Evolutionary conservation across 2,113 vertebrate species (phyloP).

Genomic region (Hiodon alosoides): DNA sequence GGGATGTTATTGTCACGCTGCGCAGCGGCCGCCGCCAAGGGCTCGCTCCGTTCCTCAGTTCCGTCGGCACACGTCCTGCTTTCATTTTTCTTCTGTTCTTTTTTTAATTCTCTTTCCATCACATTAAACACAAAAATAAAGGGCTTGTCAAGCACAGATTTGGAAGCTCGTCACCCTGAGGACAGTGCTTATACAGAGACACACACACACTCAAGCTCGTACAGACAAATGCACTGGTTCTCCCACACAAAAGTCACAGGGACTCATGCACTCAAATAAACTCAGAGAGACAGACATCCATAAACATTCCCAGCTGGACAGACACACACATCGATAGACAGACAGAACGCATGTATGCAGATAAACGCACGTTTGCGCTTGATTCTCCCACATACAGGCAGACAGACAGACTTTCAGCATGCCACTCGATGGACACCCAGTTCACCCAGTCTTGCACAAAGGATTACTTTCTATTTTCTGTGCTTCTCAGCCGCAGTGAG

Average conservation of each 20-base stretch:
- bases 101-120: constrained; percentile 30
- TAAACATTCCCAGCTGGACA: not conserved
- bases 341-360: not conserved
- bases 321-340: not conserved
- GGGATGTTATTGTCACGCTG: constrained; percentile 18
- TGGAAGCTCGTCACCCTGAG: constrained; percentile 18
- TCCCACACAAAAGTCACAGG: not conserved
- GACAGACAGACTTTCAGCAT: not conserved
- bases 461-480: no score
- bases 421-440: not conserved
- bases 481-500: no score
- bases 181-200: not conserved
- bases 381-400: not conserved
- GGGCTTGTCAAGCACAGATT: constrained; percentile 33
- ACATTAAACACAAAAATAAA: constrained; percentile 39
- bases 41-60: constrained; percentile 4
- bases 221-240: not conserved
- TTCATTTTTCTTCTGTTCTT: not conserved
- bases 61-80: constrained; percentile 22
- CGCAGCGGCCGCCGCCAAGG: not conserved
- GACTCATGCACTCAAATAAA: not conserved
- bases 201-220: constrained; percentile 4
- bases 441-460: no score
- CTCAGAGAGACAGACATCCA: not conserved
- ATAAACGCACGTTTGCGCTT: not conserved